Evolutionary conservation across 1,140 invertebrate genomes (phyloP).

Genomic region (Manduca sexta): DNA sequence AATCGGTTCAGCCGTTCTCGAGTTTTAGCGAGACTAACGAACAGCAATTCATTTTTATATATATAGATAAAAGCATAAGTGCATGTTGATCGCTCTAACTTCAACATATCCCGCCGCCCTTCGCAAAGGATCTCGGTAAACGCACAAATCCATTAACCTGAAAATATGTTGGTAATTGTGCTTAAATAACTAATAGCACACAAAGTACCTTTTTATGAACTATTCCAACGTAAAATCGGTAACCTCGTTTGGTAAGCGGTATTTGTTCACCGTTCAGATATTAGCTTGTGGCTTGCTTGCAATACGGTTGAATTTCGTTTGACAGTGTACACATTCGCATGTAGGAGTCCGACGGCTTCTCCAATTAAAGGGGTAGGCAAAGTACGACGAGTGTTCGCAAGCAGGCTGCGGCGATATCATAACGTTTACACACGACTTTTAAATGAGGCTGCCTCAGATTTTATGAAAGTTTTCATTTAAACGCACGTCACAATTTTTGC

Average conservation of each 20-base stretch:
- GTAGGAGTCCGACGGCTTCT: constrained; percentile 32
- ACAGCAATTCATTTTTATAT: too few relatives aligned
- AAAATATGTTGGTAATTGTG: not conserved
- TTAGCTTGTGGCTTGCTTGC: constrained; percentile 25
- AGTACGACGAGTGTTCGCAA: constrained; percentile 51
- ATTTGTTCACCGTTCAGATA: constrained; percentile 25
- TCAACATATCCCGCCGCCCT: too few relatives aligned
- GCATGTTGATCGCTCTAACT: too few relatives aligned
- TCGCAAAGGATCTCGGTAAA: not conserved
- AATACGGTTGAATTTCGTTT: constrained; percentile 39
- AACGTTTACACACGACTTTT: constrained; percentile 45
- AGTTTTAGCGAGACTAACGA: too few relatives aligned
- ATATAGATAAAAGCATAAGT: too few relatives aligned
- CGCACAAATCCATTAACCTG: not conserved
- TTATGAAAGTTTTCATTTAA: constrained; percentile 21
- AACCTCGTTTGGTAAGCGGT: constrained; percentile 36
- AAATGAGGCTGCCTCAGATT: constrained; percentile 31
- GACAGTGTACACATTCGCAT: constrained; percentile 32
- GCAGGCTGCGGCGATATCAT: constrained; percentile 51
- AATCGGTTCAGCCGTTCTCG: too few relatives aligned
- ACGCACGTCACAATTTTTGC: constrained; percentile 1
- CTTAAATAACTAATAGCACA: not conserved
- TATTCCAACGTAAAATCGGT: constrained; percentile 48
- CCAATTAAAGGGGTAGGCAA: constrained; percentile 55
- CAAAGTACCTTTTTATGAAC: constrained; percentile 44